Evolutionary conservation across 2,113 vertebrate genomes (phyloP).

Genomic region (Tauraco erythrolophus): DNA sequence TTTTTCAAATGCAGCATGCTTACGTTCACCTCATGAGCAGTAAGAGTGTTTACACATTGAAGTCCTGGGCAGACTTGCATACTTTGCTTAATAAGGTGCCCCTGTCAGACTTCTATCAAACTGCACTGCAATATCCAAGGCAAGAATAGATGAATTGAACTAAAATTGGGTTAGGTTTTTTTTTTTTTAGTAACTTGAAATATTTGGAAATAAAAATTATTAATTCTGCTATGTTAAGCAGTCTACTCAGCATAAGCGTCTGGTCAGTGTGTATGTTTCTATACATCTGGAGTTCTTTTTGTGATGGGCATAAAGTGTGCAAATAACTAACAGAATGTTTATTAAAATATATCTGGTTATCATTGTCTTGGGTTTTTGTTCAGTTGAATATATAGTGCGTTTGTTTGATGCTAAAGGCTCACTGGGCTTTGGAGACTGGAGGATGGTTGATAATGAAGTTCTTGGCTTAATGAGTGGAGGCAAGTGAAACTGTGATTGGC

Average conservation of each 20-base stretch:
- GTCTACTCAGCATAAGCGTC: not conserved
- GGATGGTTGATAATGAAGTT: not conserved
- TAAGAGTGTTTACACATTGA: not conserved
- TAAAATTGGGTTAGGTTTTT: not conserved
- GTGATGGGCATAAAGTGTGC: not conserved
- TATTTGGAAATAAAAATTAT: not conserved
- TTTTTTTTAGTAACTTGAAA: not conserved
- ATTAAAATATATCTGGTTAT: not conserved
- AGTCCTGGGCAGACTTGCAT: not conserved
- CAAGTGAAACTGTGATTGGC: not conserved
- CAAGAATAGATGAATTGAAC: not conserved
- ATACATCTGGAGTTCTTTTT: not conserved
- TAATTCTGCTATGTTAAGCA: not conserved
- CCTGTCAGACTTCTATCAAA: not conserved
- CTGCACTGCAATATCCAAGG: not conserved
- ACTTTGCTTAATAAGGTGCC: not conserved
- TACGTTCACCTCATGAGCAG: not conserved
- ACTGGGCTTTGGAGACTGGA: not conserved
- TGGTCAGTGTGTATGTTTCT: not conserved
- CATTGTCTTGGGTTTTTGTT: not conserved
- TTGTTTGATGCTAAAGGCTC: not conserved
- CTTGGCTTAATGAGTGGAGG: not conserved
- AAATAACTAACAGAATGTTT: not conserved
- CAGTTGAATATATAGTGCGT: not conserved
- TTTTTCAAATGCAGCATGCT: not conserved